phyloP scores from a whole-genome alignment of 1,140 invertebrate genomes.

The Augochlora pura region DNA sequence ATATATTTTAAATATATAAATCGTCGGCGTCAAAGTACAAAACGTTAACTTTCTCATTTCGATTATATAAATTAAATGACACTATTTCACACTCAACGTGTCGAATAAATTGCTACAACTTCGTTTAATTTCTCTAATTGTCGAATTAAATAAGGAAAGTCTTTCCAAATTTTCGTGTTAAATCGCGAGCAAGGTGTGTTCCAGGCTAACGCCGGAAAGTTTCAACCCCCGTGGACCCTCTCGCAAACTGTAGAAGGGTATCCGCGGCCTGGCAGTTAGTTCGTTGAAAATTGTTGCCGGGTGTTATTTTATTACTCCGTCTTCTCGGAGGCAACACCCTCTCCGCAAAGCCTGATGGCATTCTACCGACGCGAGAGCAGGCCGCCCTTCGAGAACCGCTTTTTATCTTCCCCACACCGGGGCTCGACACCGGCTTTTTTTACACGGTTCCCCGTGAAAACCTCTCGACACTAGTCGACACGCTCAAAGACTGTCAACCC shows the following conservation, averaged over 20 bases:
- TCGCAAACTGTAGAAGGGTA: background rate
- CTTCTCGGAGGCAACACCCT: constrained; percentile 57
- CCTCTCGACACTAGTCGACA: background rate
- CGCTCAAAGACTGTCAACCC: constrained; percentile 18
- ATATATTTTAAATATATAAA: no score
- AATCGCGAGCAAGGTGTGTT: no score
- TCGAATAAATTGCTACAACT: no score
- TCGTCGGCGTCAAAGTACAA: no score
- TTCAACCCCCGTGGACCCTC: constrained; percentile 65
- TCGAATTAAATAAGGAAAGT: no score
- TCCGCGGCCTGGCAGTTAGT: constrained; percentile 60
- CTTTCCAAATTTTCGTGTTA: no score
- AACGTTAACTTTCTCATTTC: no score
- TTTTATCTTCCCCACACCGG: constrained; percentile 15
- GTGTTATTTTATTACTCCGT: constrained; percentile 74
- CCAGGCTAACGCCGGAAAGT: constrained; percentile 17
- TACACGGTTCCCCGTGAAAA: constrained; percentile 20
- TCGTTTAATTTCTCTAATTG: no score
- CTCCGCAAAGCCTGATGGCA: constrained; percentile 57
- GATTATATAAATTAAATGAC: no score
- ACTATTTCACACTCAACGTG: no score
- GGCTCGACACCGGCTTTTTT: constrained; percentile 6
- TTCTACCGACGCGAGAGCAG: constrained; percentile 3
- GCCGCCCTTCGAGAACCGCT: constrained; percentile 38
- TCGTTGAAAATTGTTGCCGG: constrained; percentile 53